A percentile compares a stretch with the other conserved stretches of the same genome.
These are phyloP conservation scores for Thaleichthys pacificus DNA, from an alignment of 2,797 vertebrate genomes.

Conservation along the genomic window DNA sequence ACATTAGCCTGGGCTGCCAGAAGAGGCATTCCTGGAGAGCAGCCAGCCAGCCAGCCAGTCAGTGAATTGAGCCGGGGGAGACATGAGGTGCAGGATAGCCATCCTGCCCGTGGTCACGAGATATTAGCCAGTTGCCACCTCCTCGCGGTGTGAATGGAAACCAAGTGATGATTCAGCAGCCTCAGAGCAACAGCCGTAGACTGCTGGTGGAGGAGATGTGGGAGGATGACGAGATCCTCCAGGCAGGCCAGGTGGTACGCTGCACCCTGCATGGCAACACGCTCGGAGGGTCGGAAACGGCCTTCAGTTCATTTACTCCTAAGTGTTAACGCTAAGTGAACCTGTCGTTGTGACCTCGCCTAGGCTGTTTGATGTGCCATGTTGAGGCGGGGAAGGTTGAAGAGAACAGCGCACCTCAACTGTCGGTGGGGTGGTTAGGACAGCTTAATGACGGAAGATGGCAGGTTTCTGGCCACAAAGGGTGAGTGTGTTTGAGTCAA, in stretches of 20 bases:
- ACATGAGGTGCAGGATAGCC: conserved; percentile 56
- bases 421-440: conserved; percentile 37
- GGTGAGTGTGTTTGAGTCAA: conserved; percentile 45
- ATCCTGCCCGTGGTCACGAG: too few species aligned
- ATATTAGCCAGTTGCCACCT: conserved; percentile 21
- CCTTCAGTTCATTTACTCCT: conserved; percentile 22
- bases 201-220: neutral
- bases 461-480: conserved; percentile 42
- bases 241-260: conserved; percentile 5
- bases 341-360: neutral
- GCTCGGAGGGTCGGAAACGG: neutral
- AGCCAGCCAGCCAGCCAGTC: conserved; percentile 37
- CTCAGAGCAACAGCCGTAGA: conserved; percentile 24
- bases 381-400: too few species aligned
- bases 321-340: conserved; percentile 13
- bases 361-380: conserved; percentile 25
- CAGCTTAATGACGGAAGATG: conserved; percentile 46
- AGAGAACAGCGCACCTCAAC: neutral
- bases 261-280: conserved; percentile 23
- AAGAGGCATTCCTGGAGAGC: conserved; percentile 45
- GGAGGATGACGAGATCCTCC: conserved; percentile 27
- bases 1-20: conserved; percentile 47
- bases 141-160: conserved; percentile 48
- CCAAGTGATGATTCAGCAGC: conserved; percentile 39
- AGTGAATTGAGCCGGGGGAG: conserved; percentile 65